These are phyloP conservation scores for Leistus spinibarbis DNA, from an alignment of 2,888 invertebrate genomes.

Conservation along the genomic window DNA sequence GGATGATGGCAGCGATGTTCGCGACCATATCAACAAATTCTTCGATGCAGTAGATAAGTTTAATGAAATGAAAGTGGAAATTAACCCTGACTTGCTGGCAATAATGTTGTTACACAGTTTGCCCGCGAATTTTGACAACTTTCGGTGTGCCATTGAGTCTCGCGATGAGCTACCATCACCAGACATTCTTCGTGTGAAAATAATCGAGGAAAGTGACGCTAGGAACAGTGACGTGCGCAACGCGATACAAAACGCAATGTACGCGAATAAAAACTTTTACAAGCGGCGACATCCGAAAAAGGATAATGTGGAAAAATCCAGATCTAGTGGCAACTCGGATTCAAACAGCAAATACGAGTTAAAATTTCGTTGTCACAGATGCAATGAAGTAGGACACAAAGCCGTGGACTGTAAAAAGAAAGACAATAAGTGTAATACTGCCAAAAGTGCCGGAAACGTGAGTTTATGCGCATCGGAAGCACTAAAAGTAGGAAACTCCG, in stretches of 20 bases:
- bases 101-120: background rate
- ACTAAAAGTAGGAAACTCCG: too few relatives aligned
- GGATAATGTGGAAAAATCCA: too few relatives aligned
- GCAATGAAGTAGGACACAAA: background rate
- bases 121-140: background rate
- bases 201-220: background rate
- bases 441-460: background rate
- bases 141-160: background rate
- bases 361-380: background rate
- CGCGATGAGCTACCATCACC: background rate
- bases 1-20: slow-evolving; percentile 44
- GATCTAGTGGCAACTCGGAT: too few relatives aligned
- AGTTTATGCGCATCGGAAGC: background rate
- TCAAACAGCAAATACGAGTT: too few relatives aligned
- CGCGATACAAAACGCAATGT: background rate
- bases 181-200: background rate
- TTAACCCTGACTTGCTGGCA: background rate
- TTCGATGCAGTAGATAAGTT: slow-evolving; percentile 50
- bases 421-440: background rate
- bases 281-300: too few relatives aligned
- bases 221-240: too few relatives aligned
- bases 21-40: slow-evolving; percentile 48
- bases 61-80: background rate
- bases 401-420: background rate
- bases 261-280: too few relatives aligned